phyloP scores from a whole-genome alignment of 2,888 invertebrate species.

The Brenthis daphne region DNA sequence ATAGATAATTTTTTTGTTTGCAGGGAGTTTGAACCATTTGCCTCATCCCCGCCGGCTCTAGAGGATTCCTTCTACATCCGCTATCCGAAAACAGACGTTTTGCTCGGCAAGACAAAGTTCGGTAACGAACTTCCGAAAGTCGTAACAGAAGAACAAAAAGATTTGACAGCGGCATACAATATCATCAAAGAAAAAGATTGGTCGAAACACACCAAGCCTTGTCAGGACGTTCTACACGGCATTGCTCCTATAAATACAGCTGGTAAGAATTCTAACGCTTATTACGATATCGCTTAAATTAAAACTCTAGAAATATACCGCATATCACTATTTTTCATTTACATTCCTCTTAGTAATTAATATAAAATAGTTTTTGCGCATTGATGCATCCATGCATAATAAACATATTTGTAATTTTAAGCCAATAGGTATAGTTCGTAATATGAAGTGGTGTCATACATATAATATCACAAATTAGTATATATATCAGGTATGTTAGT shows the following conservation, averaged over 20 bases:
- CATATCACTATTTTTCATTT: too few relatives aligned
- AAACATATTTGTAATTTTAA: too few relatives aligned
- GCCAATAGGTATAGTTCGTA: too few relatives aligned
- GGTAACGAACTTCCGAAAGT: constrained; percentile 53
- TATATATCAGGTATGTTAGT: too few relatives aligned
- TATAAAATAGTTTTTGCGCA: too few relatives aligned
- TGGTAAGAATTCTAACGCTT: constrained; percentile 51
- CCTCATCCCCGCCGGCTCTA: constrained; percentile 86
- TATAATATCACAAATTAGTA: too few relatives aligned
- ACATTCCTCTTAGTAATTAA: too few relatives aligned
- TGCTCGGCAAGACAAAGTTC: constrained; percentile 61
- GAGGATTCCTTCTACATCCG: constrained; percentile 88
- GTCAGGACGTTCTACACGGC: constrained; percentile 84
- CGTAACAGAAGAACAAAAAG: constrained; percentile 53
- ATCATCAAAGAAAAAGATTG: constrained; percentile 74
- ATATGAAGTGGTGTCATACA: too few relatives aligned
- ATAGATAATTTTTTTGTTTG: constrained; percentile 41
- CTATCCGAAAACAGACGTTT: constrained; percentile 79
- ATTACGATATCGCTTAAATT: not conserved
- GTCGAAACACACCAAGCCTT: constrained; percentile 86
- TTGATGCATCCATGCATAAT: too few relatives aligned
- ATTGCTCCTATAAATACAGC: constrained; percentile 71
- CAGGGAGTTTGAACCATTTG: constrained; percentile 77
- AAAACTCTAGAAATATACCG: too few relatives aligned
- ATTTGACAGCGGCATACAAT: constrained; percentile 53